Evolutionary conservation across 2,888 invertebrate genomes (phyloP).

Genomic region (Melinaea menophilus): DNA sequence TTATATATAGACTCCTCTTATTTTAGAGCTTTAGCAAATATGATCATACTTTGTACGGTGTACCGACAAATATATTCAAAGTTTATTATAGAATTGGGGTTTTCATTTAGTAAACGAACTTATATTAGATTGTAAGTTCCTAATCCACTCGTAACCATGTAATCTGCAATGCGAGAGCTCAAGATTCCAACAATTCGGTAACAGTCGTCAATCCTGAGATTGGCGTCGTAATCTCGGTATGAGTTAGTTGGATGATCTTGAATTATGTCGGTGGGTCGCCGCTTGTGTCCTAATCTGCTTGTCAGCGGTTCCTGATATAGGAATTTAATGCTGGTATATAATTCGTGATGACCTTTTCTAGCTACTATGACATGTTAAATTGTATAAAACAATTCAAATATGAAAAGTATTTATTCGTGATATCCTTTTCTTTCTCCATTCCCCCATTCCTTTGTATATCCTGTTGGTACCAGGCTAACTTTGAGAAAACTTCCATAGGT

Average conservation of each 20-base stretch:
- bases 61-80: too few relatives aligned
- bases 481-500: slow-evolving; percentile 29
- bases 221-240: slow-evolving; percentile 55
- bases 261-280: slow-evolving; percentile 31
- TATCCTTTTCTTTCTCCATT: neutral
- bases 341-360: slow-evolving; percentile 1
- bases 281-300: slow-evolving; percentile 20
- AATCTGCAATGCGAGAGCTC: slow-evolving; percentile 5
- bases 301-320: slow-evolving; percentile 19
- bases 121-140: neutral
- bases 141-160: slow-evolving; percentile 6
- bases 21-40: neutral
- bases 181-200: slow-evolving; percentile 22
- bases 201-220: slow-evolving; percentile 37
- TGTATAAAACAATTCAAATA: neutral
- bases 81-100: too few relatives aligned
- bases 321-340: slow-evolving; percentile 9
- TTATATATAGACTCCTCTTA: too few relatives aligned
- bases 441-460: neutral
- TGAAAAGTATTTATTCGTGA: neutral
- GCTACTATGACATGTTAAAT: neutral
- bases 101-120: neutral
- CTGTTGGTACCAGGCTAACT: slow-evolving; percentile 14
- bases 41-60: too few relatives aligned
- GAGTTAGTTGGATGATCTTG: slow-evolving; percentile 51